These are phyloP conservation scores for Lepus townsendii DNA, from an alignment of 2,797 vertebrate species.

Conservation along the genomic window DNA sequence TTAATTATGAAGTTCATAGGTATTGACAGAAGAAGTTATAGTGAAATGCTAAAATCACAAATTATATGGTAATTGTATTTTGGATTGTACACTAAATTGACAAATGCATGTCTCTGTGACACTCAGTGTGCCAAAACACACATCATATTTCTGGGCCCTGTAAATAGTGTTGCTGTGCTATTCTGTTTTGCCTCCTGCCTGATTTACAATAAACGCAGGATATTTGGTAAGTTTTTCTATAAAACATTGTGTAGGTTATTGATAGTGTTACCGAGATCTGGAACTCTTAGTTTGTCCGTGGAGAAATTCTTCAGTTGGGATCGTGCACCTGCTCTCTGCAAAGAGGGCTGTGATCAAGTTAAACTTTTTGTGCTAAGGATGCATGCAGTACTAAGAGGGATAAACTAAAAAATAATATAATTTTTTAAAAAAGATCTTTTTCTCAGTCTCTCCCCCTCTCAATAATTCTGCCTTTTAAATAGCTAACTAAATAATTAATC, in stretches of 20 bases:
- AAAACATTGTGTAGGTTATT: slow-evolving; percentile 85
- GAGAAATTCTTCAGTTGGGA: slow-evolving; percentile 73
- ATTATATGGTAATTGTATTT: slow-evolving; percentile 60
- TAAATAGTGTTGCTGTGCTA: slow-evolving; percentile 85
- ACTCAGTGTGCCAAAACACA: slow-evolving; percentile 74
- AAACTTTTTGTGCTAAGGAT: slow-evolving; percentile 84
- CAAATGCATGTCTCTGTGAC: slow-evolving; percentile 77
- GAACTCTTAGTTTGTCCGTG: slow-evolving; percentile 61
- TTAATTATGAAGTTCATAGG: slow-evolving; percentile 73
- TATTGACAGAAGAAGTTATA: slow-evolving; percentile 73
- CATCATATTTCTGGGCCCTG: slow-evolving; percentile 85
- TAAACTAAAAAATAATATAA: slow-evolving; percentile 88
- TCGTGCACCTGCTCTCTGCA: slow-evolving; percentile 72
- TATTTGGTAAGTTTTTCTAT: slow-evolving; percentile 87
- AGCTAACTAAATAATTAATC: no score
- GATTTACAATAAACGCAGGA: slow-evolving; percentile 91
- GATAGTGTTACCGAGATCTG: slow-evolving; percentile 82
- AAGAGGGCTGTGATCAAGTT: slow-evolving; percentile 79
- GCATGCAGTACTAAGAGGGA: slow-evolving; percentile 90
- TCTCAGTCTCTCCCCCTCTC: no score
- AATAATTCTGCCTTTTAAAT: no score
- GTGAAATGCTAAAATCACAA: slow-evolving; percentile 58
- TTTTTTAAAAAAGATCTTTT: not conserved
- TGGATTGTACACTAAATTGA: slow-evolving; percentile 73
- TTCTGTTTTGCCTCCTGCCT: slow-evolving; percentile 87